Conservation (phyloP, 2,797 vertebrate species). For the Chaenodraco wilsoni region DNA sequence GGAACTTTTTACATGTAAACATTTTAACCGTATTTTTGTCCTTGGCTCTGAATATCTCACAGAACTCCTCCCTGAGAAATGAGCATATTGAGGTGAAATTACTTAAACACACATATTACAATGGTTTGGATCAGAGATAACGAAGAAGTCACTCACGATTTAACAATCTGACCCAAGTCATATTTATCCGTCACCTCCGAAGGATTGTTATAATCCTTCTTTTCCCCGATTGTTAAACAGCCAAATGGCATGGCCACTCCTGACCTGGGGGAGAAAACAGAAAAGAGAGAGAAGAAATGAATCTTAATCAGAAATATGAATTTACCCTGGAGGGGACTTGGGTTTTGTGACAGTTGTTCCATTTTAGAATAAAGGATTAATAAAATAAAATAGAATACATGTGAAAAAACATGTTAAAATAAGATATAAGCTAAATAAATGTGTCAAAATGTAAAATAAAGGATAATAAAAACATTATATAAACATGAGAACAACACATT, state of each 20-base stretch:
- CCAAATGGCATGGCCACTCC: slow-evolving; percentile 95
- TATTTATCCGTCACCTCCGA: slow-evolving; percentile 98
- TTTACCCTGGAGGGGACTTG: no score
- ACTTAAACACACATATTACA: not conserved
- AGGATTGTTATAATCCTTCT: slow-evolving; percentile 98
- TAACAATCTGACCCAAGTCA: slow-evolving; percentile 97
- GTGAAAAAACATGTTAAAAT: no score
- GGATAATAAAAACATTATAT: no score
- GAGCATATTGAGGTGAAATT: slow-evolving; percentile 6
- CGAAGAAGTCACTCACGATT: slow-evolving; percentile 90
- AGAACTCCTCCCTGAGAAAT: slow-evolving; percentile 93
- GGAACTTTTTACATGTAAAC: slow-evolving; percentile 97
- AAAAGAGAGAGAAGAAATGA: slow-evolving; percentile 11
- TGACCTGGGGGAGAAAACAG: slow-evolving; percentile 65
- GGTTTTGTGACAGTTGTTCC: no score
- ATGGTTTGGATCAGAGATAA: not conserved
- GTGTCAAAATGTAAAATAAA: no score
- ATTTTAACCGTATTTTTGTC: slow-evolving; percentile 94
- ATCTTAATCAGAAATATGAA: not conserved
- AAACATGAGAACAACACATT: slow-evolving; percentile 12
- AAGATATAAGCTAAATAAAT: no score
- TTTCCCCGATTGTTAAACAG: slow-evolving; percentile 96
- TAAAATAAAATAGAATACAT: no score
- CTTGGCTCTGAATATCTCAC: slow-evolving; percentile 98
- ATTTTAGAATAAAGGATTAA: no score